Evolutionary conservation across 2,888 invertebrate genomes (phyloP), one percentile per base, ranked within the genome.

Genomic region (Andrena bicolor): DNA sequence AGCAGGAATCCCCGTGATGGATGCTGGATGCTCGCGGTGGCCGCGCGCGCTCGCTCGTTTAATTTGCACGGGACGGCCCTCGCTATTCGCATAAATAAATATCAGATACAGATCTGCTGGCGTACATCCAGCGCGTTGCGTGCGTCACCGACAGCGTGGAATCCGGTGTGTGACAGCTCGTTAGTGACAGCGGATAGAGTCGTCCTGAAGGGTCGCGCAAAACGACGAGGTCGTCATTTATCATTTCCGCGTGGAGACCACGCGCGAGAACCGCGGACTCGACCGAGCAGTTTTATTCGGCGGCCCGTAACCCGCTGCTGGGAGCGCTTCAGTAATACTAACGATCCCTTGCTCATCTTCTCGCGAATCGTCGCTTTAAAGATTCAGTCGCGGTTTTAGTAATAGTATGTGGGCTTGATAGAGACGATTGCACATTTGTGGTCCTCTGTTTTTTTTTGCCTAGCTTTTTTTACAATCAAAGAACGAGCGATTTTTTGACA

Each of bases 141-240:
- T 75, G 75, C 41, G 64, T 60, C 72, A 70, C 63, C 35, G 64
- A 28, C 74, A 32, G 30, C 41, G 28, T 58, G 73, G 66, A 80
- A 80, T 83, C 73, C 80, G 68, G 7, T 48, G 53, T 35, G 66
- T 65, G 86, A 76, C 86, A 78, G 83, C 69, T 80, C 77, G 83
- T 81, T 78, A 72, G 77, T 30, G 77, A 86, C 84, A 82, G 49
- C 56, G 74, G 63, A 86, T 84, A 77, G 79, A 86, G 82, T 68
- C 66, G 74, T 85, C 35, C 32, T 26, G 64, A 64, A 49, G 53
- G 49, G 51, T n/a, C 74, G 41, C 6, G 65, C 49, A 58, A 73
- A 66, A 69, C 61, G 72, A 72, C 26, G 13, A 56, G 65, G 70
- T 65, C 68, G 63, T 79, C 84, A 74, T 86, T 84, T 80, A 75